A percentile compares a stretch with the other conserved stretches of the same genome.
phyloP scores from a whole-genome alignment of 2,888 invertebrate genomes.

The Volucella inanis region DNA sequence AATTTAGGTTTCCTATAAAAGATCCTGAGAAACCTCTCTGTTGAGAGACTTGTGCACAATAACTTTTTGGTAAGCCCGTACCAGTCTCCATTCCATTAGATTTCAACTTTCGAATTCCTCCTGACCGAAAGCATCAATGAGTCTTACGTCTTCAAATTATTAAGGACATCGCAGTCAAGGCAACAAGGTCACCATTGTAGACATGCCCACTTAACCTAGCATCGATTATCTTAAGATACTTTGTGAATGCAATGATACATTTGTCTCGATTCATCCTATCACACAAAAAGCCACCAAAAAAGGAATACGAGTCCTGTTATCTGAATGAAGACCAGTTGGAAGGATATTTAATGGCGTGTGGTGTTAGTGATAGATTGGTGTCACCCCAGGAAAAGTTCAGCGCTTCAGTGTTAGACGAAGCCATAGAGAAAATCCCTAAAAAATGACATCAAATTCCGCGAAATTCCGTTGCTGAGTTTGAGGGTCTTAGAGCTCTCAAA shows the following conservation, averaged over 20 bases:
- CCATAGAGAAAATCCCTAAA: slow-evolving; percentile 80
- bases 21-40: slow-evolving; percentile 88
- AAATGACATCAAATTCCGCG: slow-evolving; percentile 90
- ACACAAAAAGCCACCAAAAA: slow-evolving; percentile 81
- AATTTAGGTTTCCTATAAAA: slow-evolving; percentile 89
- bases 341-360: slow-evolving; percentile 87
- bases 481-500: slow-evolving; percentile 90
- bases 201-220: slow-evolving; percentile 80
- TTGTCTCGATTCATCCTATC: slow-evolving; percentile 82
- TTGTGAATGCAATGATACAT: slow-evolving; percentile 82
- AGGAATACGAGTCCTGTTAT: slow-evolving; percentile 83
- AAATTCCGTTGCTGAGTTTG: slow-evolving; percentile 91
- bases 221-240: slow-evolving; percentile 81
- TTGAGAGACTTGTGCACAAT: slow-evolving; percentile 92
- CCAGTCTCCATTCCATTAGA: slow-evolving; percentile 82
- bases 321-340: slow-evolving; percentile 85
- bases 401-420: slow-evolving; percentile 85
- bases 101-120: slow-evolving; percentile 78
- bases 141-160: slow-evolving; percentile 88
- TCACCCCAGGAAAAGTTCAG: slow-evolving; percentile 86
- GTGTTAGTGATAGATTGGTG: slow-evolving; percentile 83
- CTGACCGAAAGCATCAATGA: slow-evolving; percentile 89
- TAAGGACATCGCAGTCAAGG: slow-evolving; percentile 87
- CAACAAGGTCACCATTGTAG: slow-evolving; percentile 85
- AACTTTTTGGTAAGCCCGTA: slow-evolving; percentile 86